These are phyloP conservation scores for Ceratina calcarata DNA, from an alignment of 1,140 invertebrate species.

Conservation along the genomic window DNA sequence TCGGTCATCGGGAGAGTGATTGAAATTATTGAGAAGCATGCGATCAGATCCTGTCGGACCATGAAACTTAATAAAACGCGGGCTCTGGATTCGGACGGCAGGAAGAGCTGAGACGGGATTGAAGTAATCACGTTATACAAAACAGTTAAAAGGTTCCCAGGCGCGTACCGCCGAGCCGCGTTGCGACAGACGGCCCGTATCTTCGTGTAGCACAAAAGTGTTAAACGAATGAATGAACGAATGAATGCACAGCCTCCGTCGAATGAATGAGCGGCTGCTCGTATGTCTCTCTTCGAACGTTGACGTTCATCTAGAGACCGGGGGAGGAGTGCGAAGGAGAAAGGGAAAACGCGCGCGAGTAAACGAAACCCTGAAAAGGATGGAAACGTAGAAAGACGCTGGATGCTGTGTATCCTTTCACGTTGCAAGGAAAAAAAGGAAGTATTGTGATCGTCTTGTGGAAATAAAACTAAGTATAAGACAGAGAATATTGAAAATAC, in stretches of 20 bases:
- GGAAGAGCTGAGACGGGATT: constrained; percentile 46
- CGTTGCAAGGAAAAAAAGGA: constrained; percentile 4
- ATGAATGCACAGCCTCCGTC: constrained; percentile 41
- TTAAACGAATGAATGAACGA: constrained; percentile 76
- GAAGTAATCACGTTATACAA: constrained; percentile 76
- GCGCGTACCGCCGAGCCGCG: constrained; percentile 32
- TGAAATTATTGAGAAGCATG: not conserved
- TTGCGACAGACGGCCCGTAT: constrained; percentile 73
- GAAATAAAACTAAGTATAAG: too few species aligned
- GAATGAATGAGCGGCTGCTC: constrained; percentile 50
- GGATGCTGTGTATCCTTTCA: too few species aligned
- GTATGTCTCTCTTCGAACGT: constrained; percentile 38
- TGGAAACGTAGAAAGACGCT: constrained; percentile 24
- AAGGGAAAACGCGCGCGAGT: constrained; percentile 27
- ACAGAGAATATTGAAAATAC: too few species aligned
- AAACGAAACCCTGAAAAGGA: constrained; percentile 30
- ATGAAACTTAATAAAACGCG: not conserved
- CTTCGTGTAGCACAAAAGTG: constrained; percentile 75
- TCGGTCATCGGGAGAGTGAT: not conserved
- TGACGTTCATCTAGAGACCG: not conserved
- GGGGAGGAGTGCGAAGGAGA: not conserved
- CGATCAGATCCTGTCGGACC: not conserved
- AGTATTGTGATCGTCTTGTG: too few species aligned
- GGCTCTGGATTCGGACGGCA: not conserved
- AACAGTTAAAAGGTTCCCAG: constrained; percentile 77